A percentile compares a stretch with the other conserved stretches of the same genome.
Conservation (phyloP, 2,888 invertebrate genomes). For the Scaptomyza caliginosa region DNA sequence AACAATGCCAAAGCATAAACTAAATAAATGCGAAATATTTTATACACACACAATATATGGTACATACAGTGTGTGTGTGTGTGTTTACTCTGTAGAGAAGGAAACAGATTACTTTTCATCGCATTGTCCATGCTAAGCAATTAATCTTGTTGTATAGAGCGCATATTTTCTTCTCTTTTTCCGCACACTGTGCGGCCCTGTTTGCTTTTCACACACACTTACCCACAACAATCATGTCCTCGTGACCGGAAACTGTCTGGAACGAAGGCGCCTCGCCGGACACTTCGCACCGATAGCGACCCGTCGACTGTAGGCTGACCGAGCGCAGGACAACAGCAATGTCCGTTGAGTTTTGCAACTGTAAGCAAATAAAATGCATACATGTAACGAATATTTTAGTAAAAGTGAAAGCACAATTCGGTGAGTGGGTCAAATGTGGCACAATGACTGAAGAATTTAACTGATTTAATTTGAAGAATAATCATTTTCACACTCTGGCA, state of each 20-base stretch:
- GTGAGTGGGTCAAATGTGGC: constrained; percentile 6
- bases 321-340: constrained; percentile 88
- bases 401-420: constrained; percentile 38
- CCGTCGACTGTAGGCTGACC: constrained; percentile 89
- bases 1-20: constrained; percentile 77
- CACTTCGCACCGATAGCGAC: constrained; percentile 91
- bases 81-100: constrained; percentile 26
- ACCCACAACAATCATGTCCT: constrained; percentile 91
- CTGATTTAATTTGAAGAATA: background rate
- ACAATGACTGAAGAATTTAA: background rate
- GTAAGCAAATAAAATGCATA: constrained; percentile 44
- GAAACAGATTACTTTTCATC: constrained; percentile 75
- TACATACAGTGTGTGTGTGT: constrained; percentile 10
- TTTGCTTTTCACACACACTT: constrained; percentile 80
- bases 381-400: constrained; percentile 20
- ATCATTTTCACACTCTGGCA: background rate
- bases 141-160: constrained; percentile 65
- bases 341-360: constrained; percentile 88
- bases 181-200: background rate
- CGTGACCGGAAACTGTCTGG: constrained; percentile 90
- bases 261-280: constrained; percentile 91
- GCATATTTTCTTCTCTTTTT: background rate
- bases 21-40: constrained; percentile 79
- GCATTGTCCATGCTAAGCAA: constrained; percentile 71
- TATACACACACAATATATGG: constrained; percentile 36